Evolutionary conservation across 2,797 vertebrate genomes (phyloP), one percentile per base, ranked within the genome.

Genomic region (Brachymystax lenok): DNA sequence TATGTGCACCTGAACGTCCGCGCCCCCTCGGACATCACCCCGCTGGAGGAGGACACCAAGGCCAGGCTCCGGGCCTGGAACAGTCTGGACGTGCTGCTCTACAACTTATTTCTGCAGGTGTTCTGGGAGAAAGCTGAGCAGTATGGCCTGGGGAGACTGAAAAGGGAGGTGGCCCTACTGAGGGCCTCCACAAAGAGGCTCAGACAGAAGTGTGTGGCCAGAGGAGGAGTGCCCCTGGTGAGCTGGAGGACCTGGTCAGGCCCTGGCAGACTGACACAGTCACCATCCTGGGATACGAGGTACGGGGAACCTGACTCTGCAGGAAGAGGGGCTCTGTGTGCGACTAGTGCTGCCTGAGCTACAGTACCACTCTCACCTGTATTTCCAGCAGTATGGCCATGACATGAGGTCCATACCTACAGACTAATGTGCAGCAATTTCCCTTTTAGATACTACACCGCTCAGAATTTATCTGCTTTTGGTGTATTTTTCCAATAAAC

Each of bases 261-360:
- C 86, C 86, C 14, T 77, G 76, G 84, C 81, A 85, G 77, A 74
- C 72, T 0, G 74, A 83, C 50, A 76, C 80, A 0, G 67, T 69
- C 46, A 83, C 80, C 7, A 79, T 93, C 64, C 71, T 88, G 74
- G 86, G 87, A 33, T 85, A 90, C 64, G 74, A 82, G 59, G 71
- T 89, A 71, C 21, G 71, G 14, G 40, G 12, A 86, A 84, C 68
- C 78, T 89, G 63, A 88, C 77, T 1, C 74, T 81, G n/a, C 27
- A 77, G 50, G 84, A 87, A 13, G 33, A 83, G 56, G 80, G 79
- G 1, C 83, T 88, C 71, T 90, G 88, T 71, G 79, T 82, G 27
- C 74, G 80, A 12, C 78, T 90, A 30, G 81, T 91, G 3, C 75
- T 88, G 72, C 86, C 90, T 19, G 88, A 89, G 77, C 82, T 85